Evolutionary conservation across 2,888 invertebrate species (phyloP).

Genomic region (Tenthredo mesomela): DNA sequence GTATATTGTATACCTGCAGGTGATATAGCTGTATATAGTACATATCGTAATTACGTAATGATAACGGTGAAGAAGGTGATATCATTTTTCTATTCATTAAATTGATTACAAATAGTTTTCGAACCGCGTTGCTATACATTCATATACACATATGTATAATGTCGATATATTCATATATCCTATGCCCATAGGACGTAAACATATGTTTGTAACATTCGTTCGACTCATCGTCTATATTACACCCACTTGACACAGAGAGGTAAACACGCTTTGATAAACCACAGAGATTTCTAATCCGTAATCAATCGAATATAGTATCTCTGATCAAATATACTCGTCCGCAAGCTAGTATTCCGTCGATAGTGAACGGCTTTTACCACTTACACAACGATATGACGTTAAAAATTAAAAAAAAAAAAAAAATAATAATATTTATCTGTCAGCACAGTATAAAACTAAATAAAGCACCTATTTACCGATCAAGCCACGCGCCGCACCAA

Average conservation of each 20-base stretch:
- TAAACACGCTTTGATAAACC: slow-evolving; percentile 35
- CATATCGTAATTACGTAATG: background rate
- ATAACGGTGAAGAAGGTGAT: background rate
- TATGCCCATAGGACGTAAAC: background rate
- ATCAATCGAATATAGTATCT: slow-evolving; percentile 23
- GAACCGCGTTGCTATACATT: background rate
- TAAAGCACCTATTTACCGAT: background rate
- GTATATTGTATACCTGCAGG: background rate
- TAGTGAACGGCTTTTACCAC: background rate
- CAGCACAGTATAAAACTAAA: no score
- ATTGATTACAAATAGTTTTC: background rate
- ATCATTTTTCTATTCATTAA: slow-evolving; percentile 3
- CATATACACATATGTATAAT: background rate
- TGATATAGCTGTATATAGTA: background rate
- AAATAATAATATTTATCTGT: no score
- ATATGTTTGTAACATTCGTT: background rate
- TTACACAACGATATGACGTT: background rate
- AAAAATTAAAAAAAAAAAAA: background rate
- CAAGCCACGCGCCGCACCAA: slow-evolving; percentile 18
- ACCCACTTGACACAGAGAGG: background rate
- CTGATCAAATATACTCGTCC: background rate
- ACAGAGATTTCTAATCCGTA: slow-evolving; percentile 39
- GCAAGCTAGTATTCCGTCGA: background rate
- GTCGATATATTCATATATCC: background rate
- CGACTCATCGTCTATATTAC: background rate